Evolutionary conservation across 2,113 vertebrate species (phyloP).

Genomic region (Galbula dea): DNA sequence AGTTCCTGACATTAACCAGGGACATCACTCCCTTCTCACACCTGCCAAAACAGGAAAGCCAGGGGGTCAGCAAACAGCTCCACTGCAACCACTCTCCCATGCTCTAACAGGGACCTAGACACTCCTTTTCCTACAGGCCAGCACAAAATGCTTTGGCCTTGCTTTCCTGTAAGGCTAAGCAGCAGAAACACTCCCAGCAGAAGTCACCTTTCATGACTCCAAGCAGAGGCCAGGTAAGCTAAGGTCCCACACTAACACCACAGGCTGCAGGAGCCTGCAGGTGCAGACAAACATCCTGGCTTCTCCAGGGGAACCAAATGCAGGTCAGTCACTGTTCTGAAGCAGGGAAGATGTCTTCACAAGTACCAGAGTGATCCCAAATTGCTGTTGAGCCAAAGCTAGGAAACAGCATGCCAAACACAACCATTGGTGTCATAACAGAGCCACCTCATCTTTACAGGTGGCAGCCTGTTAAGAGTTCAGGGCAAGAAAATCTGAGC

Average conservation of each 20-base stretch:
- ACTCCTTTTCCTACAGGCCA: neutral
- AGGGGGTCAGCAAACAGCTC: neutral
- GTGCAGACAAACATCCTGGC: neutral
- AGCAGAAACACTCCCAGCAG: neutral
- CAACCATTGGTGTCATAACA: neutral
- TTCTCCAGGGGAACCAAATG: neutral
- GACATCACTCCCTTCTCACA: constrained; percentile 99
- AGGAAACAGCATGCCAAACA: neutral
- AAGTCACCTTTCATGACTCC: neutral
- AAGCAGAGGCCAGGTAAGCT: neutral
- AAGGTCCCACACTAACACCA: neutral
- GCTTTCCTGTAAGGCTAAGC: neutral
- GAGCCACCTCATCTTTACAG: neutral
- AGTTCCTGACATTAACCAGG: constrained; percentile 95
- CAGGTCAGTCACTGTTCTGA: neutral
- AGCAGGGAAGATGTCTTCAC: neutral
- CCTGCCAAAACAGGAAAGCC: constrained; percentile 64
- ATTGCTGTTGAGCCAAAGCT: neutral
- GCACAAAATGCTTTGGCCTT: neutral
- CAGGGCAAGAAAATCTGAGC: neutral
- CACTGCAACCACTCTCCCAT: neutral
- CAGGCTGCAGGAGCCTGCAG: neutral
- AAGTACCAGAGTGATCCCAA: neutral
- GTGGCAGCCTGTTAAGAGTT: neutral
- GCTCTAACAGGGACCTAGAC: neutral